These are phyloP conservation scores for Lycophotia porphyrea DNA, from an alignment of 2,888 invertebrate genomes.

Conservation along the genomic window DNA sequence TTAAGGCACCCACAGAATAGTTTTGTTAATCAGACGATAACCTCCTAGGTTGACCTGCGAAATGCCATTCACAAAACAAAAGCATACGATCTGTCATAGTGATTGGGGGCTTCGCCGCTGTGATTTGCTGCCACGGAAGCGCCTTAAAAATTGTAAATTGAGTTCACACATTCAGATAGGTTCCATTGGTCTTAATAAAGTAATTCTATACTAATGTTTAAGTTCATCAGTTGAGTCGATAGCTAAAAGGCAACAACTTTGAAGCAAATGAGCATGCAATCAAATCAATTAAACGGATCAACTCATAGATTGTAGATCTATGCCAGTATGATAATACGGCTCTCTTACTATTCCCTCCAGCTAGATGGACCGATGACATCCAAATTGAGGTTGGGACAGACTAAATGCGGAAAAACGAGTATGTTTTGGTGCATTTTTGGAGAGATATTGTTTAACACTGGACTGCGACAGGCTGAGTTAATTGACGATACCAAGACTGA, in stretches of 20 bases:
- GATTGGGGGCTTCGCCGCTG: not conserved
- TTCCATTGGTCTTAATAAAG: not conserved
- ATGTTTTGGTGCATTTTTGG: not conserved
- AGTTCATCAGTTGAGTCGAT: not conserved
- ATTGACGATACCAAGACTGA: not conserved
- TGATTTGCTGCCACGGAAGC: not conserved
- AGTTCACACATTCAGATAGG: not conserved
- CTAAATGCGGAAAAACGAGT: too few species aligned
- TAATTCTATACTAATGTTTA: not conserved
- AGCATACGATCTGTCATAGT: too few species aligned
- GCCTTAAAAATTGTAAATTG: not conserved
- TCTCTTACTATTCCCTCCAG: not conserved
- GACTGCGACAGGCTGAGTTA: not conserved
- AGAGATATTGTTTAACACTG: not conserved
- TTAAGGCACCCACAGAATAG: too few species aligned
- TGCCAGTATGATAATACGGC: not conserved
- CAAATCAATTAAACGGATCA: slow-evolving; percentile 13
- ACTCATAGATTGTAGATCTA: slow-evolving; percentile 1
- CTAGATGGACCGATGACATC: not conserved
- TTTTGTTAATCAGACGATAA: too few species aligned
- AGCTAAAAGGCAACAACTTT: not conserved
- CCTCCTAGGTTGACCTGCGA: too few species aligned
- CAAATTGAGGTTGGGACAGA: not conserved
- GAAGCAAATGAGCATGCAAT: slow-evolving; percentile 7
- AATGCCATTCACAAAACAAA: not conserved